Percentiles rank a stretch among this genome's conserved stretches.
phyloP scores from a whole-genome alignment of 2,797 vertebrate genomes.

The Sebastolobus altivelis region DNA sequence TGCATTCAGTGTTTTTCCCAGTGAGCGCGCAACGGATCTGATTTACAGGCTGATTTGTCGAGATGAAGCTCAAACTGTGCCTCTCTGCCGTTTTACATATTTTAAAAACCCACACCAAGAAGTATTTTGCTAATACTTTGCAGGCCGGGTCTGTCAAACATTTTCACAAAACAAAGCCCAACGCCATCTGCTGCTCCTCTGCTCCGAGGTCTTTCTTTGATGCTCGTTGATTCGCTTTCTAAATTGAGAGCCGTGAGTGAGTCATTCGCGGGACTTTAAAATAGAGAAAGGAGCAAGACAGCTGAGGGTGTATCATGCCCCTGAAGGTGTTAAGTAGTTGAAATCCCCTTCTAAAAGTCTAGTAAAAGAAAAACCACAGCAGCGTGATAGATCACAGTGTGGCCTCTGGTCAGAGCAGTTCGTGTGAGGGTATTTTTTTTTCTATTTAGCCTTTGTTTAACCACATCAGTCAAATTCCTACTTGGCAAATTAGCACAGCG shows the following conservation, averaged over 20 bases:
- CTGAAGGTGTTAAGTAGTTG: constrained; percentile 57
- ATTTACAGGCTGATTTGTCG: constrained; percentile 28
- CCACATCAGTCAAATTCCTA: not conserved
- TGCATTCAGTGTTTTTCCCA: constrained; percentile 2
- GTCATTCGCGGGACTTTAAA: constrained; percentile 60
- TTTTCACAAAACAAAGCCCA: constrained; percentile 45
- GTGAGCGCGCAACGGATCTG: constrained; percentile 14
- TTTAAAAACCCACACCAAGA: constrained; percentile 4
- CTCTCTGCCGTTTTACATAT: constrained; percentile 28
- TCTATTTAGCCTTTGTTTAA: constrained; percentile 7
- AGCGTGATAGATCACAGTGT: not conserved
- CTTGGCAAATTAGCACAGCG: constrained; percentile 6
- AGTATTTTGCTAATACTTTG: constrained; percentile 18
- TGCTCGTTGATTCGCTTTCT: constrained; percentile 58
- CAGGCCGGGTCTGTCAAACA: constrained; percentile 36
- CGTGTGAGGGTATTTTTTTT: not conserved
- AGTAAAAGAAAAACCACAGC: constrained; percentile 24
- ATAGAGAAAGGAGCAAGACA: constrained; percentile 53
- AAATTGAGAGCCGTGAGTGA: constrained; percentile 58
- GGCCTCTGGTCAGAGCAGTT: constrained; percentile 12
- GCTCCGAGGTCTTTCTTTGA: constrained; percentile 49
- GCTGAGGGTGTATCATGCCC: constrained; percentile 37
- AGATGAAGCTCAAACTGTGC: constrained; percentile 21
- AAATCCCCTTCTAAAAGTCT: constrained; percentile 7
- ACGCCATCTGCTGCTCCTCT: constrained; percentile 59